Percentiles rank a stretch among this genome's conserved stretches.
Conservation (phyloP, 2,797 vertebrate genomes). For the Manis pentadactyla region DNA sequence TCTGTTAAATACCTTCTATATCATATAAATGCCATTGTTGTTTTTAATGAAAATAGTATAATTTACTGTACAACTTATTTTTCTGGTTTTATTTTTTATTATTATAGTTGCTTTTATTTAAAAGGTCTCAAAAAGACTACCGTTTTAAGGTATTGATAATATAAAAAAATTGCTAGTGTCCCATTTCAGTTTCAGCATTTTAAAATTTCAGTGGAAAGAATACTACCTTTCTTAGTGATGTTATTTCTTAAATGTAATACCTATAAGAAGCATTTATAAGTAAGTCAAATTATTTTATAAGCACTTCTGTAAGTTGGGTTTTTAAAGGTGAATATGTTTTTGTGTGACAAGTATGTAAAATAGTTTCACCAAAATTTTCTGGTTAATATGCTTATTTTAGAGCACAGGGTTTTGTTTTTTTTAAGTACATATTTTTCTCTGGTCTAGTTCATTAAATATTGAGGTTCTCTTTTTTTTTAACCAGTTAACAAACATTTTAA, state of each 20-base stretch:
- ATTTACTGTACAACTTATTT: neutral
- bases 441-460: conserved; percentile 74
- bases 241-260: conserved; percentile 16
- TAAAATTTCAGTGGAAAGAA: neutral
- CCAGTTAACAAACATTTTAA: conserved; percentile 76
- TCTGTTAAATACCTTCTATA: neutral
- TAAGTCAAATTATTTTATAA: neutral
- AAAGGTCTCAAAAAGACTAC: neutral
- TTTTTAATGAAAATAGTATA: conserved; percentile 38
- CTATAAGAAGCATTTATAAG: neutral
- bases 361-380: conserved; percentile 45
- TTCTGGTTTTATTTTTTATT: neutral
- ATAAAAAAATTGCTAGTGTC: neutral
- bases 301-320: neutral
- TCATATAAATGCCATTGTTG: neutral
- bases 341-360: conserved; percentile 34
- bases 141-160: conserved; percentile 34
- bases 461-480: conserved; percentile 70
- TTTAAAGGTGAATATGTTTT: conserved; percentile 58
- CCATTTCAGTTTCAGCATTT: conserved; percentile 43
- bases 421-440: conserved; percentile 65
- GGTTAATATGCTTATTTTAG: conserved; percentile 41
- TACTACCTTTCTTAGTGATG: neutral
- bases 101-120: neutral
- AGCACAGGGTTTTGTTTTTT: neutral